Evolutionary conservation across 2,113 vertebrate genomes (phyloP), one percentile per base, ranked within the genome.

Genomic region (Plecturocebus donacophilus): DNA sequence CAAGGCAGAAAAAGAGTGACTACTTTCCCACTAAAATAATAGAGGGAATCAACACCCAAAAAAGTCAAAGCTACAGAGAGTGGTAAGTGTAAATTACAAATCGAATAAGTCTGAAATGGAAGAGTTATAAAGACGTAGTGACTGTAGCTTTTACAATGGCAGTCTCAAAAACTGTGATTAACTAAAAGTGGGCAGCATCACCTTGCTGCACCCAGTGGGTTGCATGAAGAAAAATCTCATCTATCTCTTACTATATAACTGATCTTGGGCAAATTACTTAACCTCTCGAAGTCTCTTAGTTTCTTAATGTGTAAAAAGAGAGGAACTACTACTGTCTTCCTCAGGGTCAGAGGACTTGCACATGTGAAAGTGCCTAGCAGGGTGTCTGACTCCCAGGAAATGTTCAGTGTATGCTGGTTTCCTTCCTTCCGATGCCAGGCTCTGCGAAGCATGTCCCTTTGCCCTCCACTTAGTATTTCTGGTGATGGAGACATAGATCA

Each of bases 1-100:
- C 68, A 94, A 91, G 76, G n/a, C 47, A 97, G 82, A 93, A 76
- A 76, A 85, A 92, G 64, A 91, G 66, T 38, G 38, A 42, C 76
- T 40, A 75, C 35, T 82, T 87, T 89, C 54, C 93, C n/a, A n/a
- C n/a, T 35, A 38, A 96, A 92, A 56, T 70, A 45, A 88, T 32
- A 14, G 45, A 94, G 45, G 73, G 30, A 85, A 66, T 89, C 45
- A 87, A 76, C 14, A 32, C 23, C 47, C 42, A 8, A 56, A 85
- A 87, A 32, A 54, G 42, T 89, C 87, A 84, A 58, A 70, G n/a
- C 30, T 95, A 49, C 64, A 80, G 21, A 76, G 70, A 75, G 10
- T 19, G 23, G 3, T 25, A 61, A 85, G 13, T 86, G n/a, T 85
- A 96, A 87, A 40, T 49, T 79, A 89, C 8, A 87, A 52, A 66